Percentiles rank a stretch among this genome's conserved stretches.
These are phyloP conservation scores for Aelia acuminata DNA, from an alignment of 2,888 invertebrate species.

Conservation along the genomic window DNA sequence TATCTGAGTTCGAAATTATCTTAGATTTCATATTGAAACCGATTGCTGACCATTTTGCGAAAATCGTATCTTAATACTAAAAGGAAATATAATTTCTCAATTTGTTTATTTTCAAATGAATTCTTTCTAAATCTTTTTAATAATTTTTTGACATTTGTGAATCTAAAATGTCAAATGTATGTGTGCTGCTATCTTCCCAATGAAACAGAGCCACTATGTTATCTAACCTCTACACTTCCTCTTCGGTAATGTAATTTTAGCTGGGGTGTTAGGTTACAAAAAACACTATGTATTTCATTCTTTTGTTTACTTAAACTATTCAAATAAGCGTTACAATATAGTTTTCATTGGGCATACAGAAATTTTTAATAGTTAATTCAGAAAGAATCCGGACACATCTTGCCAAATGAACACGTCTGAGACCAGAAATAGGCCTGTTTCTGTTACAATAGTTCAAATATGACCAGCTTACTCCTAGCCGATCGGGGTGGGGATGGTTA, in stretches of 20 bases:
- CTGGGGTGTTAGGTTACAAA: neutral
- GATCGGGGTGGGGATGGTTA: conserved; percentile 36
- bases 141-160: no score
- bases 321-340: neutral
- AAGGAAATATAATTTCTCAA: no score
- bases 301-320: neutral
- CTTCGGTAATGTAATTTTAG: neutral
- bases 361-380: neutral
- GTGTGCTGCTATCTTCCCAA: neutral
- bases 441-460: conserved; percentile 48
- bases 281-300: neutral
- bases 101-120: no score
- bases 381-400: neutral
- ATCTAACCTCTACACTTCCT: neutral
- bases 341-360: neutral
- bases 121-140: no score
- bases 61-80: no score
- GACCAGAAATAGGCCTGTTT: conserved; percentile 45
- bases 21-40: no score
- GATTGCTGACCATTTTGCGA: no score
- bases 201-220: neutral
- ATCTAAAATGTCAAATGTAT: neutral
- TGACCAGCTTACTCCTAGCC: conserved; percentile 27
- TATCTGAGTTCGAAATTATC: no score
- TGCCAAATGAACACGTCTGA: conserved; percentile 32